These are phyloP conservation scores for Leucophenga maculata DNA, from an alignment of 2,888 invertebrate species.

Conservation along the genomic window DNA sequence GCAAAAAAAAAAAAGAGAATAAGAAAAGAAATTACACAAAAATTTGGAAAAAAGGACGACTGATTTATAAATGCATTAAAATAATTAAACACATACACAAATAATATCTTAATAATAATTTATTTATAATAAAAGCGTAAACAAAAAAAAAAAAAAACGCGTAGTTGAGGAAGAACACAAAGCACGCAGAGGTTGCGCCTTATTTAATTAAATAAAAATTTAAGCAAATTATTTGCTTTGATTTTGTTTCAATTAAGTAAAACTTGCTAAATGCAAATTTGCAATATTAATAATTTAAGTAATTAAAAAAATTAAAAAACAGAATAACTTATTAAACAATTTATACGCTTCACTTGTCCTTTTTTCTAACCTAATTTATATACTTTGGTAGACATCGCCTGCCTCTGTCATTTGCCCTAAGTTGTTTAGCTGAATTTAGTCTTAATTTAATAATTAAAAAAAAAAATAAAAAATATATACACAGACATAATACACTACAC, in stretches of 20 bases:
- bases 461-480: slow-evolving; percentile 32
- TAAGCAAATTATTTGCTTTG: too few species aligned
- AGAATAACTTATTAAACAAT: neutral
- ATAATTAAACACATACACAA: neutral
- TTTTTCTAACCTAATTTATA: slow-evolving; percentile 51
- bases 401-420: slow-evolving; percentile 24
- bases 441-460: slow-evolving; percentile 38
- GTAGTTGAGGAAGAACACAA: slow-evolving; percentile 2
- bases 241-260: neutral
- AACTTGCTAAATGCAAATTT: neutral
- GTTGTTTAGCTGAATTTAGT: slow-evolving; percentile 29
- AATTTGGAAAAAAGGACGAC: slow-evolving; percentile 61
- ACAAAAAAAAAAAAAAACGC: too few species aligned
- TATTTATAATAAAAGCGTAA: too few species aligned
- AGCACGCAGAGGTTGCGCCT: slow-evolving; percentile 3
- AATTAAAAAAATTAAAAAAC: slow-evolving; percentile 1
- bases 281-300: slow-evolving; percentile 22
- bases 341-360: slow-evolving; percentile 58
- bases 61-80: slow-evolving; percentile 37
- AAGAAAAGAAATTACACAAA: slow-evolving; percentile 15
- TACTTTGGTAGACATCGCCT: neutral
- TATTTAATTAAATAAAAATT: too few species aligned
- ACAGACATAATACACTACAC: slow-evolving; percentile 30
- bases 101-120: neutral
- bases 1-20: slow-evolving; percentile 23